A percentile compares a stretch with the other conserved stretches of the same genome.
phyloP scores from a whole-genome alignment of 1,140 invertebrate genomes.

The Saxidomus purpurata region DNA sequence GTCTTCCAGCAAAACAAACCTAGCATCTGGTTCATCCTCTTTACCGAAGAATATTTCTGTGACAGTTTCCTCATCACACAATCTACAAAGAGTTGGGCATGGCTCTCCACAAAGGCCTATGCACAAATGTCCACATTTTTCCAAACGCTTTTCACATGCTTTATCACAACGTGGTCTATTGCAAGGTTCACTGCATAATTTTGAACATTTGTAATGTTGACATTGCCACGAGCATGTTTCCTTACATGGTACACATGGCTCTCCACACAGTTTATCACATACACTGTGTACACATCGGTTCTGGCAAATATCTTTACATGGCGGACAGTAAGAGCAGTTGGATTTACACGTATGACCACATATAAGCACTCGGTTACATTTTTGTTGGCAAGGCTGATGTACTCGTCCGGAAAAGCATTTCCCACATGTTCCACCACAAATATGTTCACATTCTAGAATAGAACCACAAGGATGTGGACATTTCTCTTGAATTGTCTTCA shows the following conservation, averaged over 20 bases:
- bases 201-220: constrained; percentile 88
- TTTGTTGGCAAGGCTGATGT: constrained; percentile 86
- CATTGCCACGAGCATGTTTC: constrained; percentile 87
- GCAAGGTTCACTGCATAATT: constrained; percentile 89
- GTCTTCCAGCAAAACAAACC: constrained; percentile 76
- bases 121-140: constrained; percentile 90
- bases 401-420: constrained; percentile 89
- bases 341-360: constrained; percentile 84
- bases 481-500: not conserved
- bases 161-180: constrained; percentile 73
- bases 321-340: constrained; percentile 87
- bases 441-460: constrained; percentile 76
- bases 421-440: constrained; percentile 76
- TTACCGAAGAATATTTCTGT: constrained; percentile 88
- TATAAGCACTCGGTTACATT: constrained; percentile 81
- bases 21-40: constrained; percentile 82
- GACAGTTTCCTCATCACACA: constrained; percentile 85
- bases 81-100: constrained; percentile 83
- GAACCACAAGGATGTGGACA: constrained; percentile 64
- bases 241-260: constrained; percentile 88
- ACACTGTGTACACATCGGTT: constrained; percentile 88
- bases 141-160: not conserved
- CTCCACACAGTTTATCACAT: constrained; percentile 89
- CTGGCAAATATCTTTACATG: constrained; percentile 88
- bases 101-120: constrained; percentile 89